Percentiles rank a stretch among this genome's conserved stretches.
Evolutionary conservation across 2,113 vertebrate species (phyloP).

Genomic region (Campylomormyrus numenius): DNA sequence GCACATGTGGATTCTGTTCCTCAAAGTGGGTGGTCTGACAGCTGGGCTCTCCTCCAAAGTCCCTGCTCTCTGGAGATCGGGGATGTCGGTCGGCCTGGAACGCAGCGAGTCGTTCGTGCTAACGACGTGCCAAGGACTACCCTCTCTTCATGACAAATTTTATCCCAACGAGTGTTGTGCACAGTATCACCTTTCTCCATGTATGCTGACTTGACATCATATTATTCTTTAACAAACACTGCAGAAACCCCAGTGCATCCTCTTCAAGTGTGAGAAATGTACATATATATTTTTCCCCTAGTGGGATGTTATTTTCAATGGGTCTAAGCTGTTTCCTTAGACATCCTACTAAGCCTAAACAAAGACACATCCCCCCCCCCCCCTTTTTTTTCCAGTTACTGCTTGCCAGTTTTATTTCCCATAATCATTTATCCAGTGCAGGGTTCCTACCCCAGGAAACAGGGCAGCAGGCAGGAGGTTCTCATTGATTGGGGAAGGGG

Average conservation of each 20-base stretch:
- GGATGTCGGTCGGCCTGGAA: slow-evolving; percentile 22
- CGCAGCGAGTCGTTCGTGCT: not conserved
- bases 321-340: not conserved
- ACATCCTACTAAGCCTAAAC: not conserved
- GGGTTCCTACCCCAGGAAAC: not conserved
- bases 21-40: slow-evolving; percentile 70
- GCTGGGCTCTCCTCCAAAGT: slow-evolving; percentile 41
- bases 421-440: not conserved
- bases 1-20: slow-evolving; percentile 63
- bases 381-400: not conserved
- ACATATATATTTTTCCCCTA: not conserved
- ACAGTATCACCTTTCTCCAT: not conserved
- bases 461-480: not conserved
- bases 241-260: not conserved
- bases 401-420: not conserved
- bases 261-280: not conserved
- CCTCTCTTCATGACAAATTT: not conserved
- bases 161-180: not conserved
- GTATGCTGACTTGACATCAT: not conserved
- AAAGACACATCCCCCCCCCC: not conserved
- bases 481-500: not conserved
- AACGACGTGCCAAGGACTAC: not conserved
- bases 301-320: not conserved
- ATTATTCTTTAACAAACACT: not conserved
- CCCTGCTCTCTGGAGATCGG: slow-evolving; percentile 42